Evolutionary conservation across 1,140 invertebrate genomes (phyloP), one percentile per base, ranked within the genome.

Genomic region (Mizuhopecten yessoensis): DNA sequence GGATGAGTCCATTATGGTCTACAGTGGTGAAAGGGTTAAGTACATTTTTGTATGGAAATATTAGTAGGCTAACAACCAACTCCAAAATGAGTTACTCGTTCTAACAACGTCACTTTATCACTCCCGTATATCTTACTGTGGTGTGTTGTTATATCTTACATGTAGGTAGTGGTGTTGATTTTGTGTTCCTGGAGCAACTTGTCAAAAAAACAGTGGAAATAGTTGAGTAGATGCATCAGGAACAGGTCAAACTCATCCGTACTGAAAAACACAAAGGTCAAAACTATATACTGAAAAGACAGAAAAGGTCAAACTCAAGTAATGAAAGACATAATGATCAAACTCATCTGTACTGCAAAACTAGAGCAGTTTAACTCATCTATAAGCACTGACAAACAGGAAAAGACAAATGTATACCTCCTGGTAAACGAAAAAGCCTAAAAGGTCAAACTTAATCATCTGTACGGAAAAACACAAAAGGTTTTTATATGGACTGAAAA

Each of bases 161-260:
- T 96, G 91, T 96, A 96, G 75, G 94, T 95, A n/a, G 95, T 94
- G 91, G 95, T 95, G 88, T 96, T 95, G 57, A 93, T 93, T 93
- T 96, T 95, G 86, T 94, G 94, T 87, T 95, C 95, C 87, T 94
- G 94, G 20, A 93, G 92, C 23, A 95, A 93, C 87, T 96, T 95
- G 45, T 96, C 95, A 94, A 96, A 96, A 93, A 96, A 96, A 90
- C 95, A 96, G 88, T 96, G 94, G 90, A 96, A 96, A 89, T 96
- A 96, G 86, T 94, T 95, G 89, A 96, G 88, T 0, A 96, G 93
- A 90, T 95, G 91, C 75, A 96, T 88, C 13, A 96, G 93, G 92
- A 96, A 96, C 39, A 95, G 92, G 90, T 96, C 95, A 94, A 96
- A 96, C 92, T 96, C 93, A 42, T 94, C 93, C 49, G 94, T 93